Conservation (phyloP, 2,888 invertebrate genomes). For the Amphipoea oculea region DNA sequence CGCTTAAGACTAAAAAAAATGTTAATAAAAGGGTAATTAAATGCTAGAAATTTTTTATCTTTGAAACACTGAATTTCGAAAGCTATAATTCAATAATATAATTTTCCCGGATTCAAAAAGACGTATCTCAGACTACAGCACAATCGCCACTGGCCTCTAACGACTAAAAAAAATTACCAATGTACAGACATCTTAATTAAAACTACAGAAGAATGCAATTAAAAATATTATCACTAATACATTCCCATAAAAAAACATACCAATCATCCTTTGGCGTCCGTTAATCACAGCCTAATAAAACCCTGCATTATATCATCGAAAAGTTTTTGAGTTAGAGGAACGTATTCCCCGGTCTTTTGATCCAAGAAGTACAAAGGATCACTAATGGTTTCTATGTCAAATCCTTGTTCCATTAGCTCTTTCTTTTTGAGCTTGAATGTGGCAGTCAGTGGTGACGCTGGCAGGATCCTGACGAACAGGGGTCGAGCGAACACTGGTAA, state of each 20-base stretch:
- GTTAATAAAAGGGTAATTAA: not conserved
- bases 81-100: not conserved
- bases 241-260: conserved; percentile 38
- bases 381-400: conserved; percentile 90
- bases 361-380: conserved; percentile 93
- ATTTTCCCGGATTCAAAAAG: conserved; percentile 2
- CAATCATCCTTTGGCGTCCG: conserved; percentile 13
- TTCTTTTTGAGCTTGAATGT: conserved; percentile 98
- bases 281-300: conserved; percentile 87
- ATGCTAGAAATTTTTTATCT: too few species aligned
- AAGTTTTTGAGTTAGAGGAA: conserved; percentile 85
- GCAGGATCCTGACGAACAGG: conserved; percentile 95
- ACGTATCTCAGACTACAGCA: not conserved
- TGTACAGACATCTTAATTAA: conserved; percentile 31
- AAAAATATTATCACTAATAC: conserved; percentile 18
- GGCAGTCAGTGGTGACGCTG: conserved; percentile 94
- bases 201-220: conserved; percentile 9
- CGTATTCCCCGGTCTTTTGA: conserved; percentile 84
- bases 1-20: not conserved
- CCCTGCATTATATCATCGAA: conserved; percentile 88
- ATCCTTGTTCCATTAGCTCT: conserved; percentile 96
- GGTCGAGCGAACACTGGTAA: conserved; percentile 97
- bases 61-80: not conserved
- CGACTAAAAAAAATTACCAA: conserved; percentile 7
- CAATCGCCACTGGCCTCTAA: conserved; percentile 6